Evolutionary conservation across 2,888 invertebrate genomes (phyloP), one percentile per base, ranked within the genome.

Genomic region (Agrotis clavis): DNA sequence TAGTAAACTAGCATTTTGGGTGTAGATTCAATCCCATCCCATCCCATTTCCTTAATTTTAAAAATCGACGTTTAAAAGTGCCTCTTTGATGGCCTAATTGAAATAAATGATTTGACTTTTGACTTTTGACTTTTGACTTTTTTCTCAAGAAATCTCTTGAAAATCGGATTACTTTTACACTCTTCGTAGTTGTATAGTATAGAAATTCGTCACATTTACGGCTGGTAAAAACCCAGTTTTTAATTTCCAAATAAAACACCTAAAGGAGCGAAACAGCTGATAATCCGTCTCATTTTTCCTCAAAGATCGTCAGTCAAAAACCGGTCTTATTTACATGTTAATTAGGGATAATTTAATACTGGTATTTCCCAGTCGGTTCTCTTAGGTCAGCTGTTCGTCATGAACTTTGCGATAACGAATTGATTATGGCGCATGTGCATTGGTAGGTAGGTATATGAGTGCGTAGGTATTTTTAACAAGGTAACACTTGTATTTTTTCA

Each of bases 351-450:
- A 21, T 18, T 16, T 16, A 18, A 59, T 30, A 50, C 18, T 16
- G 74, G 75, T 75, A 60, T 67, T 67, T 50, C 60, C 74, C 48
- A 75, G 19, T 30, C 21, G 19, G 54, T n/a, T 68, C 75, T 54
- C 67, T 60, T 48, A 45, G 30, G 0, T 51, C 2, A 60, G 19
- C 14, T 48, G 75, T 75, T 67, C 75, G 60, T 74, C 74, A 75
- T 18, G 16, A 67, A 67, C 41, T 21, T 48, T 18, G 54, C 53
- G 68, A 68, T 75, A 30, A 14, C 48, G 14, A 25, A 45, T 60
- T 53, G 53, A 60, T 30, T 74, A 30, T 7, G 53, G 7, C 35
- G 45, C 11, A 51, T n/a, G 48, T 53, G n/a, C n/a, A 57, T 16
- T 56, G 61, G 7, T n/a, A n/a, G n/a, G n/a, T n/a, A n/a, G n/a